Conservation (phyloP, 2,797 vertebrate genomes). For the Melanotaenia parkinsoni region DNA sequence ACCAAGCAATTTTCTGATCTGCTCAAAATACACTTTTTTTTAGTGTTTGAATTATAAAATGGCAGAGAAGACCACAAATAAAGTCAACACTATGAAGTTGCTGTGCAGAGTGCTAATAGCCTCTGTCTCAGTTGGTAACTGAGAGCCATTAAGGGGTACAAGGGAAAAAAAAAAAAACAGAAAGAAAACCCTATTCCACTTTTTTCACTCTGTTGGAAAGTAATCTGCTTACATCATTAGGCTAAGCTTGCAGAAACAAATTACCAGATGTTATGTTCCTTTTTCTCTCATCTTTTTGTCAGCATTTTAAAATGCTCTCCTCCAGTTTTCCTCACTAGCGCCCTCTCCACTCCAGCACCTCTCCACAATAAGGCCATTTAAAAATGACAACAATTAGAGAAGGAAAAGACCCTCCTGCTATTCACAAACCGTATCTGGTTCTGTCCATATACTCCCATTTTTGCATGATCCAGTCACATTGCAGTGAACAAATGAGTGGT, state of each 20-base stretch:
- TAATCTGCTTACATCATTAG: conserved; percentile 99
- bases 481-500: conserved; percentile 92
- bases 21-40: conserved; percentile 64
- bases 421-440: conserved; percentile 84
- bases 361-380: conserved; percentile 92
- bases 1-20: conserved; percentile 66
- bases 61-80: conserved; percentile 42
- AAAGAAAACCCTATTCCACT: conserved; percentile 43
- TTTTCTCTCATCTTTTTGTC: conserved; percentile 80
- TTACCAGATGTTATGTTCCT: conserved; percentile 95
- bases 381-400: conserved; percentile 88
- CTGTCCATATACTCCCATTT: conserved; percentile 77
- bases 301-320: conserved; percentile 87
- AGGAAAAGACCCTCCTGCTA: conserved; percentile 87
- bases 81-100: conserved; percentile 48
- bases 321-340: conserved; percentile 88
- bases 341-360: conserved; percentile 84
- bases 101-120: conserved; percentile 42
- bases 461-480: conserved; percentile 90
- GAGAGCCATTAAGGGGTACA: conserved; percentile 60
- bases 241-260: conserved; percentile 96
- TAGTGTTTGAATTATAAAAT: conserved; percentile 60
- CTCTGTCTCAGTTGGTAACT: conserved; percentile 68
- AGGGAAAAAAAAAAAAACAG: conserved; percentile 28
- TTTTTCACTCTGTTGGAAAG: conserved; percentile 86